Evolutionary conservation across 92 coral and sea anemone species (phyloP).

Genomic region (Epizoanthus fatuus): DNA sequence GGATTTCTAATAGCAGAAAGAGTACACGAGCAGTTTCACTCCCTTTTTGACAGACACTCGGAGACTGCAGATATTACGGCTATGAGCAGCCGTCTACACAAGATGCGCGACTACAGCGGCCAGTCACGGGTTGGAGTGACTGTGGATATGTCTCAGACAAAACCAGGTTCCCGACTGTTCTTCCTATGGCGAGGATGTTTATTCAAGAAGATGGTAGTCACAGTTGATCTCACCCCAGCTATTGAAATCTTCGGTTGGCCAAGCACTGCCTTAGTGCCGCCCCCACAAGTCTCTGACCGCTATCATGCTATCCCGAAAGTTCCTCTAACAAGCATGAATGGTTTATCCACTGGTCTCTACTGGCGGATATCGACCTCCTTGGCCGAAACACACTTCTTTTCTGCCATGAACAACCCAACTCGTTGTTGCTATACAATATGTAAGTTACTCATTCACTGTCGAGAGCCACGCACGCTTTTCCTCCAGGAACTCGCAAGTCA

Average conservation of each 20-base stretch:
- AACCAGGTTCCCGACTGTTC: constrained; percentile 63
- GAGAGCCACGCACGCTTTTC: constrained; percentile 16
- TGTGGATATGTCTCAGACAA: constrained; percentile 58
- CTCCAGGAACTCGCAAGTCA: not conserved
- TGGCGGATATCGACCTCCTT: constrained; percentile 67
- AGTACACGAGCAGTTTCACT: constrained; percentile 43
- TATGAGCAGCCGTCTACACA: constrained; percentile 54
- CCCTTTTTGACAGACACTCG: constrained; percentile 52
- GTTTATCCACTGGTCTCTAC: constrained; percentile 21
- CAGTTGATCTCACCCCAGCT: constrained; percentile 53
- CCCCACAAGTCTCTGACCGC: constrained; percentile 16
- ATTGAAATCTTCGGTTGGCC: constrained; percentile 62
- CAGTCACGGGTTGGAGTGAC: constrained; percentile 44
- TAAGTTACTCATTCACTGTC: constrained; percentile 36
- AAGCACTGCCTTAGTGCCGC: constrained; percentile 15
- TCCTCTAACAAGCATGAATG: constrained; percentile 32
- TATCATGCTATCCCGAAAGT: constrained; percentile 59
- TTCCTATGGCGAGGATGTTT: constrained; percentile 65
- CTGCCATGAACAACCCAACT: constrained; percentile 14
- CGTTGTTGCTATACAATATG: constrained; percentile 47
- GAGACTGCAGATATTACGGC: constrained; percentile 60
- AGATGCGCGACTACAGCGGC: constrained; percentile 51
- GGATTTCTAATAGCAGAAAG: constrained; percentile 59
- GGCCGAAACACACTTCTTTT: constrained; percentile 41
- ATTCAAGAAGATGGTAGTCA: constrained; percentile 44